These are phyloP conservation scores for Batillaria attramentaria DNA, from an alignment of 1,140 invertebrate species.

Conservation along the genomic window DNA sequence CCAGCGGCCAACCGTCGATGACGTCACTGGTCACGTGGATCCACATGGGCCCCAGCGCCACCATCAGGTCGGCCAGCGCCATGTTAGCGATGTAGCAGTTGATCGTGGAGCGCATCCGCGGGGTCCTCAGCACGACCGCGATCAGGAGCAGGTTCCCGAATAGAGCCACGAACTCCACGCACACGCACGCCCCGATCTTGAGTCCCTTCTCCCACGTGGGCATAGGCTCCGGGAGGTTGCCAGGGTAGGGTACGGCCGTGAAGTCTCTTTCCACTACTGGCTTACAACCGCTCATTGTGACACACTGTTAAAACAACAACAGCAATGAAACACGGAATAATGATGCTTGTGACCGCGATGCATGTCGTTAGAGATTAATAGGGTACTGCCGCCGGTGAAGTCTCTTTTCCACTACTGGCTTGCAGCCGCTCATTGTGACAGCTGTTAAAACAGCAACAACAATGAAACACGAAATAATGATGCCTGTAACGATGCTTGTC, in stretches of 20 bases:
- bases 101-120: slow-evolving; percentile 75
- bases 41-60: slow-evolving; percentile 71
- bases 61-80: slow-evolving; percentile 77
- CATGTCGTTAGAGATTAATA: background rate
- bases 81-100: slow-evolving; percentile 95
- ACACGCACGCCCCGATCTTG: slow-evolving; percentile 52
- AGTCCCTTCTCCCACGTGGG: slow-evolving; percentile 53
- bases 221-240: slow-evolving; percentile 38
- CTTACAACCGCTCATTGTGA: background rate
- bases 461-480: background rate
- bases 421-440: background rate
- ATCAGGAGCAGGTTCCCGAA: slow-evolving; percentile 63
- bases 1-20: slow-evolving; percentile 68
- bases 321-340: background rate
- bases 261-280: slow-evolving; percentile 30
- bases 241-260: slow-evolving; percentile 35
- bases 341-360: background rate
- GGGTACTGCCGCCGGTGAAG: background rate
- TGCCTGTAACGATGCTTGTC: background rate
- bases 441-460: background rate
- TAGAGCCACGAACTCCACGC: slow-evolving; percentile 58
- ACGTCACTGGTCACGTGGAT: slow-evolving; percentile 66
- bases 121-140: slow-evolving; percentile 54
- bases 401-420: background rate
- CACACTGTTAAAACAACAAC: background rate